Evolutionary conservation across 1,140 invertebrate genomes (phyloP).

Genomic region (Dermatophagoides farinae): DNA sequence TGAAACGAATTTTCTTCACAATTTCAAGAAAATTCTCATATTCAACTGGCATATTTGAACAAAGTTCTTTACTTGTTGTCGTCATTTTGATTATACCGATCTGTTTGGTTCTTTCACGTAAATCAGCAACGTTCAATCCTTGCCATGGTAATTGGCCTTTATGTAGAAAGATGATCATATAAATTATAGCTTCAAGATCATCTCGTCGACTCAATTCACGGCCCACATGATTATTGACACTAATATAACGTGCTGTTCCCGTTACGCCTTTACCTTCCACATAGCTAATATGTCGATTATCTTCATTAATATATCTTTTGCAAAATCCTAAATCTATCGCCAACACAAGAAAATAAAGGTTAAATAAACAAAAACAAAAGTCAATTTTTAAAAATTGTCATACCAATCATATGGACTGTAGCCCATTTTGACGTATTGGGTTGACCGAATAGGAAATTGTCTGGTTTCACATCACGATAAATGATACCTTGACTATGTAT

Average conservation of each 20-base stretch:
- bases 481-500: slow-evolving; percentile 98
- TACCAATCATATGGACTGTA: background rate
- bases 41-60: slow-evolving; percentile 68
- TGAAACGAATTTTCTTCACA: slow-evolving; percentile 34
- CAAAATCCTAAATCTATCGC: slow-evolving; percentile 35
- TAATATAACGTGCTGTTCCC: slow-evolving; percentile 31
- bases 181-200: slow-evolving; percentile 94
- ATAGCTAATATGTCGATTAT: slow-evolving; percentile 2
- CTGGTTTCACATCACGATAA: slow-evolving; percentile 97
- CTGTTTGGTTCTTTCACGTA: slow-evolving; percentile 98
- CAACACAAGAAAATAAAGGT: background rate
- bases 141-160: slow-evolving; percentile 97
- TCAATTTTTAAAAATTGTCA: background rate
- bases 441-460: slow-evolving; percentile 98
- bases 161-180: slow-evolving; percentile 99
- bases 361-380: background rate
- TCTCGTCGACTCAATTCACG: slow-evolving; percentile 91
- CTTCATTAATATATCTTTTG: slow-evolving; percentile 30
- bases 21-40: slow-evolving; percentile 74
- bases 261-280: slow-evolving; percentile 34
- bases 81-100: slow-evolving; percentile 96
- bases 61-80: slow-evolving; percentile 85
- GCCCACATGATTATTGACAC: slow-evolving; percentile 20
- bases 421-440: slow-evolving; percentile 67
- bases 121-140: slow-evolving; percentile 89